phyloP scores from a whole-genome alignment of 2,888 invertebrate species.

The Andrena bicolor region DNA sequence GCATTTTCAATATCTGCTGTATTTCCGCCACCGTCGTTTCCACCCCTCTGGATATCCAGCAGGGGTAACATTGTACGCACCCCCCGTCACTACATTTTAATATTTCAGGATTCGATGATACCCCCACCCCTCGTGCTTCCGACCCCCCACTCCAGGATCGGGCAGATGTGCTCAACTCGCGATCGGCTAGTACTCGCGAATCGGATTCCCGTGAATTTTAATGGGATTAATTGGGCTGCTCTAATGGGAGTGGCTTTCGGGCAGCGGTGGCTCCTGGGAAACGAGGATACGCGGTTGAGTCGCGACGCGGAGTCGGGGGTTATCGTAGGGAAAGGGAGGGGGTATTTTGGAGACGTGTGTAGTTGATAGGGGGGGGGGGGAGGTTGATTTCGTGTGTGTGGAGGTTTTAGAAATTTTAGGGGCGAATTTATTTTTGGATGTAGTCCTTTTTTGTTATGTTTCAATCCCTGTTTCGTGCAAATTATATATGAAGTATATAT shows the following conservation, averaged over 20 bases:
- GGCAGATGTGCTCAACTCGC: slow-evolving; percentile 66
- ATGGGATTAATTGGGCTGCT: slow-evolving; percentile 20
- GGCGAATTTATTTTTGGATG: too few species aligned
- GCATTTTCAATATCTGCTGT: slow-evolving; percentile 81
- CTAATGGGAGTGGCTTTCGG: background rate
- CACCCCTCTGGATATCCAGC: slow-evolving; percentile 67
- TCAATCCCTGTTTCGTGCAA: too few species aligned
- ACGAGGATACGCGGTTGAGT: background rate
- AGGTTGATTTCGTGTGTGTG: too few species aligned
- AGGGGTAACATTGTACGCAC: slow-evolving; percentile 73
- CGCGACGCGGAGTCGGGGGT: background rate
- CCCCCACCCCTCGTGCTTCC: slow-evolving; percentile 30
- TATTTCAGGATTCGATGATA: slow-evolving; percentile 77
- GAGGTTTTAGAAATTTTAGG: too few species aligned
- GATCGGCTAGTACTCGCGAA: background rate
- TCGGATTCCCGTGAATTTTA: slow-evolving; percentile 18
- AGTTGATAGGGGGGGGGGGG: too few species aligned
- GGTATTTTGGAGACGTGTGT: background rate
- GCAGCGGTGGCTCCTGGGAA: background rate
- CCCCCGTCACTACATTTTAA: slow-evolving; percentile 76
- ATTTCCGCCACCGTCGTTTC: slow-evolving; percentile 76
- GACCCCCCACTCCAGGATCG: background rate
- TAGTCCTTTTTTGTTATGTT: too few species aligned
- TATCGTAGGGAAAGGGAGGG: background rate
- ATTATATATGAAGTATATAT: too few species aligned